Percentiles rank a stretch among this genome's conserved stretches.
Conservation (phyloP, 2,888 invertebrate genomes). For the Volucella zonaria region DNA sequence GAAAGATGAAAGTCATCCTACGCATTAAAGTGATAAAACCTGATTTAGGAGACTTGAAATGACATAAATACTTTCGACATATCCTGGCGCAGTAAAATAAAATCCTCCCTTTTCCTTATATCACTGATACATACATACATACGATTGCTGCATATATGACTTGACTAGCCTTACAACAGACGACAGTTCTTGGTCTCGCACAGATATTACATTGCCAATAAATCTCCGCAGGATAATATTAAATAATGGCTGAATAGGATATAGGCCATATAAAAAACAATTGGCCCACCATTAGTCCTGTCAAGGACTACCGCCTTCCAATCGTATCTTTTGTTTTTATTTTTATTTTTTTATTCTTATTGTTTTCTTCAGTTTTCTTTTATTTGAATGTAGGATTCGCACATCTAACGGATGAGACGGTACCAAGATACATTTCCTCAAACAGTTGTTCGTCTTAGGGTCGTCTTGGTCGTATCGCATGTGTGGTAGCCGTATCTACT, state of each 20-base stretch:
- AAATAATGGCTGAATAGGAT: slow-evolving; percentile 72
- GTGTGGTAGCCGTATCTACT: slow-evolving; percentile 2
- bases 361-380: slow-evolving; percentile 13
- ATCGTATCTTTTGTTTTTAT: slow-evolving; percentile 16
- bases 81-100: slow-evolving; percentile 58
- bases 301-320: slow-evolving; percentile 49
- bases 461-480: too few relatives aligned
- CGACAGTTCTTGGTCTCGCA: slow-evolving; percentile 21
- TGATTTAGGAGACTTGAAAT: slow-evolving; percentile 57
- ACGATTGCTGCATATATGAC: neutral
- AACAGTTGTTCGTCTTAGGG: too few relatives aligned
- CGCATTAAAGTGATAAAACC: slow-evolving; percentile 60
- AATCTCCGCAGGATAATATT: slow-evolving; percentile 73
- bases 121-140: neutral
- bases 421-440: slow-evolving; percentile 23
- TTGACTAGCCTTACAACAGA: neutral
- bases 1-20: slow-evolving; percentile 31
- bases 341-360: slow-evolving; percentile 29
- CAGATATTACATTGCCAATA: slow-evolving; percentile 57
- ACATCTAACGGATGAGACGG: slow-evolving; percentile 19
- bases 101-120: neutral
- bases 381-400: slow-evolving; percentile 1
- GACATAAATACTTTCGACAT: slow-evolving; percentile 60
- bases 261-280: slow-evolving; percentile 71
- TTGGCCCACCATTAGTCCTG: slow-evolving; percentile 67